Evolutionary conservation across 2,113 vertebrate genomes (phyloP).

Genomic region (Megaceryle torquata): DNA sequence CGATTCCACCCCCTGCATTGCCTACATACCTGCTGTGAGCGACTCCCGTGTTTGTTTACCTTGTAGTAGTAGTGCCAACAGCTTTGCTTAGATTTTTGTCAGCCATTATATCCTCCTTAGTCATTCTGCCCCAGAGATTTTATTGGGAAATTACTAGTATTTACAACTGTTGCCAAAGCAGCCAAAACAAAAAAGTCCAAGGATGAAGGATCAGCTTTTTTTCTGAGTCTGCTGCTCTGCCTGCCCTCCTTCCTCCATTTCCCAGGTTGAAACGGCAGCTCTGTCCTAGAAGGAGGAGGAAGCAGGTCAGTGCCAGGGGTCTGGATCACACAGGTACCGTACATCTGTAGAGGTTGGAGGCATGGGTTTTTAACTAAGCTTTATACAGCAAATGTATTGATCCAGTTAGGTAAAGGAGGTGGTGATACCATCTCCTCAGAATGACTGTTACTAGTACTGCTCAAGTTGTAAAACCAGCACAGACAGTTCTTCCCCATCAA

Average conservation of each 20-base stretch:
- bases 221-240: not conserved
- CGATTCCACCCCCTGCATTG: not conserved
- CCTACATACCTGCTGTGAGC: accelerated
- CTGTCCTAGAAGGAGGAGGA: constrained; percentile 78
- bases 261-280: constrained; percentile 86
- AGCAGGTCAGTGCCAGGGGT: not conserved
- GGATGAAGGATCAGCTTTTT: not conserved
- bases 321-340: accelerated
- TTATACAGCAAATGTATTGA: not conserved
- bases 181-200: not conserved
- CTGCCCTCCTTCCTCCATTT: constrained; percentile 64
- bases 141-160: not conserved
- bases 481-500: not conserved
- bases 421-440: not conserved
- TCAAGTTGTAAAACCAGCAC: not conserved
- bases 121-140: not conserved
- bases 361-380: not conserved
- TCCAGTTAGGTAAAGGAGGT: not conserved
- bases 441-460: not conserved
- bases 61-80: not conserved
- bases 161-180: not conserved
- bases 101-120: not conserved
- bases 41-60: not conserved
- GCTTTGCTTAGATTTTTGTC: not conserved
- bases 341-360: accelerated